These are phyloP conservation scores for Tricholauxania praeusta DNA, from an alignment of 2,888 invertebrate genomes.

Conservation along the genomic window DNA sequence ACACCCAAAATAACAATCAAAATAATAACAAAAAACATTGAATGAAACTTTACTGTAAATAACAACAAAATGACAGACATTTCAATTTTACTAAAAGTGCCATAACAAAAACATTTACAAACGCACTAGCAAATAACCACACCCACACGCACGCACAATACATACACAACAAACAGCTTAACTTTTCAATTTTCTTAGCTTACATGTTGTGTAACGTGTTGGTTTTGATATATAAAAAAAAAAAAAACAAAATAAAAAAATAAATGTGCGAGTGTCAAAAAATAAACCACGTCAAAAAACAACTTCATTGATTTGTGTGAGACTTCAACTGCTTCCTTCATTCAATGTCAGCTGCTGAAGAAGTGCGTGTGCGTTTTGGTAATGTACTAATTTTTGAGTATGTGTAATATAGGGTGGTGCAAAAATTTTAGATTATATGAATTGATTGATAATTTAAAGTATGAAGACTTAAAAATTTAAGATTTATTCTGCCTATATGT, in stretches of 20 bases:
- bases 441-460: no score
- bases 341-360: background rate
- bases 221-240: no score
- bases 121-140: background rate
- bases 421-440: no score
- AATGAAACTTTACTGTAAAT: background rate
- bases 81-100: conserved; percentile 8
- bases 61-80: conserved; percentile 5
- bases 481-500: no score
- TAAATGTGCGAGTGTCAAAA: no score
- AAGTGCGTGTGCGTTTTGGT: background rate
- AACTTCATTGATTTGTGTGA: background rate
- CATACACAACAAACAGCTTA: no score
- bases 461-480: no score
- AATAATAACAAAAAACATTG: background rate
- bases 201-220: no score
- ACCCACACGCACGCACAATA: background rate
- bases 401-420: no score
- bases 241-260: no score
- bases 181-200: no score
- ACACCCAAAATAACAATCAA: background rate
- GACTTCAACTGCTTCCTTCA: background rate
- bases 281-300: background rate
- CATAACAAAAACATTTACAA: conserved; percentile 12
- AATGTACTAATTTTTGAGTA: no score